These are phyloP conservation scores for Hyles euphorbiae DNA, from an alignment of 1,140 invertebrate species.

Conservation along the genomic window DNA sequence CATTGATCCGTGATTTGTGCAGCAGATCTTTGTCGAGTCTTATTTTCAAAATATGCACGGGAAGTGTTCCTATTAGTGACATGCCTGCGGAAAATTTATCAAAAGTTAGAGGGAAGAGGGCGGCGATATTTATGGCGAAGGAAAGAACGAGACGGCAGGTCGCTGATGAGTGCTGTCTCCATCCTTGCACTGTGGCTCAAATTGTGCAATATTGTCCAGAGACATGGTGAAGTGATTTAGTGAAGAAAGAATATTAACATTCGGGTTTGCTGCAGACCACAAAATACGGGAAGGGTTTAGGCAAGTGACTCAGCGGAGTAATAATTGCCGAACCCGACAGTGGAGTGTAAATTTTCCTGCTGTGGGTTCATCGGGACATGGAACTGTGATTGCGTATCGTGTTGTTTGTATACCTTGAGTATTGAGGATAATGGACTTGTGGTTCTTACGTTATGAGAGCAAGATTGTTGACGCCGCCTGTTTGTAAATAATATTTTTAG, in stretches of 20 bases:
- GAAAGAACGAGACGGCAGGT: constrained; percentile 40
- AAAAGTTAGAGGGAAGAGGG: constrained; percentile 34
- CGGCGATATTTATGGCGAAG: constrained; percentile 32
- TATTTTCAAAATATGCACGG: constrained; percentile 45
- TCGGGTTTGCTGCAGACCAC: neutral
- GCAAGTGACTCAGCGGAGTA: too few relatives aligned
- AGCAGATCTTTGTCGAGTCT: constrained; percentile 39
- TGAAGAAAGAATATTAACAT: neutral
- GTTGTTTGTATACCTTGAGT: too few relatives aligned
- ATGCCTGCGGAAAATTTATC: constrained; percentile 26
- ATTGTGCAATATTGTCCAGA: constrained; percentile 58
- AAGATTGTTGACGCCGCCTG: too few relatives aligned
- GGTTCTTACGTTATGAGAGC: too few relatives aligned
- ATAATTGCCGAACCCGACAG: too few relatives aligned
- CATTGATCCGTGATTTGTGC: constrained; percentile 43
- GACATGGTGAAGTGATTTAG: constrained; percentile 37
- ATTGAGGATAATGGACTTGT: too few relatives aligned
- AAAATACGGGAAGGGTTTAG: too few relatives aligned
- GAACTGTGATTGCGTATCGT: constrained; percentile 1
- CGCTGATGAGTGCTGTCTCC: constrained; percentile 47
- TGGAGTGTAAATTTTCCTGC: constrained; percentile 6
- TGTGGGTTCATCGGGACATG: constrained; percentile 11
- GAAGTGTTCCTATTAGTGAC: constrained; percentile 33
- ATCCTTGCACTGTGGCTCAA: constrained; percentile 47
- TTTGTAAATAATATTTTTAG: too few relatives aligned